These are phyloP conservation scores for Umimayanthus chanpuru DNA, from an alignment of 92 coral and sea anemone genomes.

Conservation along the genomic window DNA sequence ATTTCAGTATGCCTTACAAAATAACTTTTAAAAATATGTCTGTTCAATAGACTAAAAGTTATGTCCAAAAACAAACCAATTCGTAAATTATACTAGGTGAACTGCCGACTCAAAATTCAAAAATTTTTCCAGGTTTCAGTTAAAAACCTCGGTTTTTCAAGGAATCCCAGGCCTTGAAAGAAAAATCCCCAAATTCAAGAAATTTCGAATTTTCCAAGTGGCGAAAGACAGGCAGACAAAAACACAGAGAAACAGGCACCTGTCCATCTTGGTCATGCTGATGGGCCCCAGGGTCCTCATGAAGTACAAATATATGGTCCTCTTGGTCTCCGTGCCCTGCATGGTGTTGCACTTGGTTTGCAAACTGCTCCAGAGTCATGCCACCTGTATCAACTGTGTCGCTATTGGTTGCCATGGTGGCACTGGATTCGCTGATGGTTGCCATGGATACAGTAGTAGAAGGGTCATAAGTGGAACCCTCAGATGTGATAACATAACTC, in stretches of 20 bases:
- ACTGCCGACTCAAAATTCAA: no score
- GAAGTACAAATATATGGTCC: slow-evolving; percentile 83
- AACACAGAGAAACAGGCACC: slow-evolving; percentile 34
- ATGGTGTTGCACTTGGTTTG: slow-evolving; percentile 71
- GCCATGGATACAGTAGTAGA: slow-evolving; percentile 87
- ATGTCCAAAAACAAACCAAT: no score
- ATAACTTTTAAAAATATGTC: no score
- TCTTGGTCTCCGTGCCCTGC: slow-evolving; percentile 81
- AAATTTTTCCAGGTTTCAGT: no score
- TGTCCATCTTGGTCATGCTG: slow-evolving; percentile 79
- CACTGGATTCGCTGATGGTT: slow-evolving; percentile 75
- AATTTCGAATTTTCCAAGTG: no score
- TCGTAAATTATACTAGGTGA: no score
- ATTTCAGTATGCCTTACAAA: no score
- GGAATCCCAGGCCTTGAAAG: no score
- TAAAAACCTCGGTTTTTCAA: no score
- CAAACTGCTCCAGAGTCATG: slow-evolving; percentile 81
- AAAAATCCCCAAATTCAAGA: no score
- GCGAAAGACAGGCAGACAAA: no score
- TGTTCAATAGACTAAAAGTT: no score
- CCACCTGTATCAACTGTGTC: slow-evolving; percentile 87
- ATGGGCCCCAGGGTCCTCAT: slow-evolving; percentile 77
- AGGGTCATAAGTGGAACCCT: slow-evolving; percentile 81
- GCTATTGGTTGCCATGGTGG: slow-evolving; percentile 76
- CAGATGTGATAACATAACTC: slow-evolving; percentile 92